Evolutionary conservation across 2,888 invertebrate species (phyloP).

Genomic region (Rhyacophila evoluta): DNA sequence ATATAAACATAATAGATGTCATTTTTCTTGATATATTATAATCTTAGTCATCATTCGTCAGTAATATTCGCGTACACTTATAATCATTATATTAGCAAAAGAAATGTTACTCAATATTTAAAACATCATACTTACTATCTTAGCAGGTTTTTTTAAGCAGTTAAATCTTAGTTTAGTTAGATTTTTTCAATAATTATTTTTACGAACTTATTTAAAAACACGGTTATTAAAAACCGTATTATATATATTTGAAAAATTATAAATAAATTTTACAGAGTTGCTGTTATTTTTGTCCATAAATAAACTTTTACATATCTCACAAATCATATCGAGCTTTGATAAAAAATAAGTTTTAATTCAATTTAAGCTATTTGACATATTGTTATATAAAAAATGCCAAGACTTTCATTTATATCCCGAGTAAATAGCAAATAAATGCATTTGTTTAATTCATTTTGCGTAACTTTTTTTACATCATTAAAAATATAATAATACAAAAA

Average conservation of each 20-base stretch:
- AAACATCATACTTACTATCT: not conserved
- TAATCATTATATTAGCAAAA: not conserved
- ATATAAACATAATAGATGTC: slow-evolving; percentile 32
- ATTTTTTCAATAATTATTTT: not conserved
- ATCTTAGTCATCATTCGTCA: slow-evolving; percentile 27
- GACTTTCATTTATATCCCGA: not conserved
- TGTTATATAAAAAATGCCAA: not conserved
- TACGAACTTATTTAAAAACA: not conserved
- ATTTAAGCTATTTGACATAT: slow-evolving; percentile 1
- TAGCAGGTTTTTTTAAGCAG: not conserved
- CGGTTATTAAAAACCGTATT: not conserved
- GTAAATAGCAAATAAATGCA: not conserved
- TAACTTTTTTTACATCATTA: not conserved
- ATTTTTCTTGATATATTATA: slow-evolving; percentile 39
- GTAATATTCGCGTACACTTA: slow-evolving; percentile 37
- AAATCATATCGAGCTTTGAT: slow-evolving; percentile 52
- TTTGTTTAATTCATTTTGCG: too few species aligned
- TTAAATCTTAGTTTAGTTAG: not conserved
- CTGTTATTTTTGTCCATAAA: slow-evolving; percentile 19
- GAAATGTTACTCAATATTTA: not conserved
- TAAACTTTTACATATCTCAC: slow-evolving; percentile 38
- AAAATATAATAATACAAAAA: too few species aligned
- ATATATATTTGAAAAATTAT: not conserved
- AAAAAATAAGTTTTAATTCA: slow-evolving; percentile 32
- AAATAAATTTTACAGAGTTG: slow-evolving; percentile 4